A percentile compares a stretch with the other conserved stretches of the same genome.
These are phyloP conservation scores for Hirtodrosophila histrioides DNA, from an alignment of 2,888 invertebrate species.

Conservation along the genomic window DNA sequence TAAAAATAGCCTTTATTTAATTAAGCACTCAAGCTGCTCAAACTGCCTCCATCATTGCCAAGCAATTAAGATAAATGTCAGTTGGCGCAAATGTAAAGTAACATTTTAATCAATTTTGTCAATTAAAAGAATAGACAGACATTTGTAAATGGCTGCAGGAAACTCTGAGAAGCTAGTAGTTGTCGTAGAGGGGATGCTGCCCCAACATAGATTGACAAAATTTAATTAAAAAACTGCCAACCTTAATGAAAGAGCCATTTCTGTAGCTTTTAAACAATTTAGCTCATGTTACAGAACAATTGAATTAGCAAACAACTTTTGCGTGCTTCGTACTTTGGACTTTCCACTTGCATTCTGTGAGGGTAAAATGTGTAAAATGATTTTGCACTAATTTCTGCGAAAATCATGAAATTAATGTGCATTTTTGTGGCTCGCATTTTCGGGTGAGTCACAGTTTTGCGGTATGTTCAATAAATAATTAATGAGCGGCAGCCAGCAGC, in stretches of 20 bases:
- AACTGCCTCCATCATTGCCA: conserved; percentile 30
- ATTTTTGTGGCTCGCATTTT: conserved; percentile 6
- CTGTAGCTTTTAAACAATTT: conserved; percentile 63
- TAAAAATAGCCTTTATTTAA: conserved; percentile 59
- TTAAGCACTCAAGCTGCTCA: conserved; percentile 53
- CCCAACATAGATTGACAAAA: conserved; percentile 50
- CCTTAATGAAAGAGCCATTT: conserved; percentile 44
- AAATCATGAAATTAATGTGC: conserved; percentile 33
- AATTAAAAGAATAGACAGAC: conserved; percentile 63
- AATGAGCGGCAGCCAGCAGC: conserved; percentile 54
- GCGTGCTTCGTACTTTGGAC: neutral
- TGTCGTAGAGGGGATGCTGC: neutral
- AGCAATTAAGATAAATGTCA: conserved; percentile 77
- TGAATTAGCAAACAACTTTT: conserved; percentile 47
- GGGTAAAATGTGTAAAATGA: no score
- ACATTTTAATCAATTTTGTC: conserved; percentile 80
- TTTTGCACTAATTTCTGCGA: conserved; percentile 11
- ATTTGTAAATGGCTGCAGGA: conserved; percentile 40
- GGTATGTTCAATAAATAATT: conserved; percentile 67
- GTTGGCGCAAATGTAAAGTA: conserved; percentile 65
- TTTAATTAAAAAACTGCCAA: conserved; percentile 54
- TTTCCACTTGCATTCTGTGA: no score
- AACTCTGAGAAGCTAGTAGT: neutral
- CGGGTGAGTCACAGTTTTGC: conserved; percentile 46
- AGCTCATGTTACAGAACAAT: conserved; percentile 58